phyloP scores from a whole-genome alignment of 92 coral and sea anemone genomes.

The Hydrozoanthus gracilis region DNA sequence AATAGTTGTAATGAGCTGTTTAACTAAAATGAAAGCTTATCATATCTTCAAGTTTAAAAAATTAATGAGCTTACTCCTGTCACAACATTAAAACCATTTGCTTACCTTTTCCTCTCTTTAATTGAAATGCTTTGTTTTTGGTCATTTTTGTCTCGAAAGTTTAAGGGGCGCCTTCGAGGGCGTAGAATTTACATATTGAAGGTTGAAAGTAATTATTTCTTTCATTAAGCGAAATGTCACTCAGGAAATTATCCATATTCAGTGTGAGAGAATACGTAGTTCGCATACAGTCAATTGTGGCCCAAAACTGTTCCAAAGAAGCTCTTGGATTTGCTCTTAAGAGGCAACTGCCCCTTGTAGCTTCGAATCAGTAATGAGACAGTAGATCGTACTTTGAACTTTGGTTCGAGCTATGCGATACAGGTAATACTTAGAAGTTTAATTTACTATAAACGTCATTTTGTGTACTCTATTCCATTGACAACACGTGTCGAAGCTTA shows the following conservation, averaged over 20 bases:
- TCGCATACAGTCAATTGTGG: not conserved
- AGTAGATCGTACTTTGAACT: conserved; percentile 36
- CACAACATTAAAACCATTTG: conserved; percentile 44
- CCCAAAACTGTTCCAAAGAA: not conserved
- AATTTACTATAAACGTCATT: conserved; percentile 50
- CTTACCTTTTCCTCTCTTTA: conserved; percentile 44
- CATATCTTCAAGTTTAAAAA: conserved; percentile 48
- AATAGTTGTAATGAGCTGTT: conserved; percentile 48
- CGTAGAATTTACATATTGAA: conserved; percentile 45
- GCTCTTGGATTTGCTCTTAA: not conserved
- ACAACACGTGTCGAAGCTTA: conserved; percentile 52
- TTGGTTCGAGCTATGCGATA: conserved; percentile 7
- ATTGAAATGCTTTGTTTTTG: conserved; percentile 28
- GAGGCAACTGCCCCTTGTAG: not conserved
- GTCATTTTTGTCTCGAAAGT: conserved; percentile 21
- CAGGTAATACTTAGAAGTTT: conserved; percentile 41
- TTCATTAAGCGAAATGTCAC: conserved; percentile 41
- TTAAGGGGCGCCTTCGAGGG: conserved; percentile 33
- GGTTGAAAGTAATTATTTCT: conserved; percentile 45
- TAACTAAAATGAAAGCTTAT: conserved; percentile 44
- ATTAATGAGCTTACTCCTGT: conserved; percentile 49
- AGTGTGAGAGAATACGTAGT: conserved; percentile 28
- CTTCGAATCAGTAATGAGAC: not conserved
- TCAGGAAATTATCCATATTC: conserved; percentile 34
- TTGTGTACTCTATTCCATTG: conserved; percentile 36